Evolutionary conservation across 2,888 invertebrate genomes (phyloP), one percentile per base, ranked within the genome.

Genomic region (Drosophila silvestris): DNA sequence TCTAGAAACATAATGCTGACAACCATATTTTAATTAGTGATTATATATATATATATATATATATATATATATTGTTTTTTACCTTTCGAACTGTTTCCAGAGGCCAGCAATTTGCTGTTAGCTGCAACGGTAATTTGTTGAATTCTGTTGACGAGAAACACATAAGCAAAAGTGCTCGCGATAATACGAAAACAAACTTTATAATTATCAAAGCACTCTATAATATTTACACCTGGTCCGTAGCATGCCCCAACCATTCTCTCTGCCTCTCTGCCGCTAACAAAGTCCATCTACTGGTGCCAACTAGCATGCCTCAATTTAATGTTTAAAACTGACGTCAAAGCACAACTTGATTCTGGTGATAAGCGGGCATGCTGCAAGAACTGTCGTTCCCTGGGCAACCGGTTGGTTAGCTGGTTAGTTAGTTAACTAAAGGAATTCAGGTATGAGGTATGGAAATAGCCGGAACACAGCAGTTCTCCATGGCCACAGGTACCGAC

Each of bases 191-290:
- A 5, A 16, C 1, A 16, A 68, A 68, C 51, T 68, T 58, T 58
- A 44, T 58, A 67, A 58, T 69, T 52, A 69, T 67, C 57, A 37
- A 52, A 52, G 30, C 57, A 30, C 35, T 35, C 51, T 16, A 39
- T 64, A 66, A 74, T 75, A 64, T 79, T 74, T 70, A 64, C 75
- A 78, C 79, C 77, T 78, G 77, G 60, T 67, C 66, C 56, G 59
- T 47, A 2, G 37, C n/a, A 14, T 22, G 33, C 39, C 33, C n/a
- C 41, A 6, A 1, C 32, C 16, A 4, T 5, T 14, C 0, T 22
- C n/a, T 30, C 7, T 22, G 16, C 5, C 5, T 12, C 19, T 1
- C 9, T 22, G 12, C n/a, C 22, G n/a, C 16, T 9, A 16, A 33
- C 4, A 7, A 52, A 44, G 70, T 57, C 35, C 57, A 75, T 60